Base-by-base conservation (phyloP, 2,888 invertebrate genomes). In the Torymus auratus region DNA sequence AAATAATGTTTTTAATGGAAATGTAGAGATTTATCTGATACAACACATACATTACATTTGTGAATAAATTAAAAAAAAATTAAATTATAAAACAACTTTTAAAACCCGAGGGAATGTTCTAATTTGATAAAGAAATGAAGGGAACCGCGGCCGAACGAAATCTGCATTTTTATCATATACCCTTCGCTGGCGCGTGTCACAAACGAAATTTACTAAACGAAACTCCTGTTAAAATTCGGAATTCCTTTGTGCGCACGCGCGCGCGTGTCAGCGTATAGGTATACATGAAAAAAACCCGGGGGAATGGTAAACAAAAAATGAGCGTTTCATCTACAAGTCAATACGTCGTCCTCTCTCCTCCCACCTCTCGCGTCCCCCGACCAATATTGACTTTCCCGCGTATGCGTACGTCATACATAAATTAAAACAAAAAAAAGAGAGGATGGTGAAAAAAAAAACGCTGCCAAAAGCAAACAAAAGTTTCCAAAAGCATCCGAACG, bases 311-410 rank as follows among this genome's bases (percentile, higher is more conserved):
- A 67, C 68, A 81, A 80, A 77, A 77, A 76, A 55, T 41, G 62
- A 52, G 41, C 65, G 65, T 78, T 78, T 78, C 77, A 81, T 81
- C 73, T 81, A 74, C 78, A 81, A 81, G 81, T 81, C 81, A 78
- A 81, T 81, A 78, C 41, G 62, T 58, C 62, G 64, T 56, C 72
- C 61, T 41, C 41, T 41, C 41, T 41, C 41, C 41, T 41, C 41
- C 7, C 41, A 41, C 41, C 41, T 41, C 41, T 41, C 41, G 7
- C 41, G 41, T n/a, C 61, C 7, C 14, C 13, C 68, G 20, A 52
- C 70, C 73, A 81, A 78, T 78, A 81, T 81, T 74, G 81, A 81
- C 74, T 80, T 67, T 71, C 11, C 55, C 61, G 2, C 20, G 60
- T 60, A 52, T 53, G 62, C 20, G 41, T 41, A 53, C 75, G 75